phyloP scores from a whole-genome alignment of 2,888 invertebrate species.

The Embidobia sp. region DNA sequence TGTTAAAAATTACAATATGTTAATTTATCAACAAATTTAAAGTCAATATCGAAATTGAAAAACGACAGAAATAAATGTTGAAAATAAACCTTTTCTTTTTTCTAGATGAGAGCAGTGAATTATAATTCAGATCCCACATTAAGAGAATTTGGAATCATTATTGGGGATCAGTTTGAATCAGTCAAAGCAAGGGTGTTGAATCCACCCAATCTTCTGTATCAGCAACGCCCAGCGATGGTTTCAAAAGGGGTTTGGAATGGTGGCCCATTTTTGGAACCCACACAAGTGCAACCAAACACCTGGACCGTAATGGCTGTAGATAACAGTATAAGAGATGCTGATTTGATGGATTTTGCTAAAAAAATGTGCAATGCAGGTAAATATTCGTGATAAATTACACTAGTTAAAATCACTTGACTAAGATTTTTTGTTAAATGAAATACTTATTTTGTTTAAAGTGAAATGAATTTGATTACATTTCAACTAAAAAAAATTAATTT shows the following conservation, averaged over 20 bases:
- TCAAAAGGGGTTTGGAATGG: conserved; percentile 82
- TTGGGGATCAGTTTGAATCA: conserved; percentile 88
- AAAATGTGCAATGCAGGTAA: conserved; percentile 60
- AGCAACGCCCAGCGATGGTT: conserved; percentile 78
- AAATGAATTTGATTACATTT: too few species aligned
- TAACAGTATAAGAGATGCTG: not conserved
- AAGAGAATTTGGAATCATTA: conserved; percentile 90
- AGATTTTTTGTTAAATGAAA: too few species aligned
- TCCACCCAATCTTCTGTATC: conserved; percentile 84
- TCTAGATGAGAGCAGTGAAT: conserved; percentile 73
- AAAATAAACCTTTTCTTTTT: conserved; percentile 79
- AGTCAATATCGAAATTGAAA: too few species aligned
- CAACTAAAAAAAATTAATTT: too few species aligned
- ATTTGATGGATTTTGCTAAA: conserved; percentile 23
- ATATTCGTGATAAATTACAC: too few species aligned
- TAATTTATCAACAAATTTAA: too few species aligned
- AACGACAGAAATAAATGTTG: too few species aligned
- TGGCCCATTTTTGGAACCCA: conserved; percentile 73
- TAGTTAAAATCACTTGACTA: too few species aligned
- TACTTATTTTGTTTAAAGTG: too few species aligned
- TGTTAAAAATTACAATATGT: too few species aligned
- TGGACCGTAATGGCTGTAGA: conserved; percentile 83
- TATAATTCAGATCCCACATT: conserved; percentile 83
- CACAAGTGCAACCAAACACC: conserved; percentile 66
- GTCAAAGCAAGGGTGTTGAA: conserved; percentile 90